Base-by-base conservation (phyloP, 2,888 invertebrate genomes). In the Acanthococcus lagerstroemiae region DNA sequence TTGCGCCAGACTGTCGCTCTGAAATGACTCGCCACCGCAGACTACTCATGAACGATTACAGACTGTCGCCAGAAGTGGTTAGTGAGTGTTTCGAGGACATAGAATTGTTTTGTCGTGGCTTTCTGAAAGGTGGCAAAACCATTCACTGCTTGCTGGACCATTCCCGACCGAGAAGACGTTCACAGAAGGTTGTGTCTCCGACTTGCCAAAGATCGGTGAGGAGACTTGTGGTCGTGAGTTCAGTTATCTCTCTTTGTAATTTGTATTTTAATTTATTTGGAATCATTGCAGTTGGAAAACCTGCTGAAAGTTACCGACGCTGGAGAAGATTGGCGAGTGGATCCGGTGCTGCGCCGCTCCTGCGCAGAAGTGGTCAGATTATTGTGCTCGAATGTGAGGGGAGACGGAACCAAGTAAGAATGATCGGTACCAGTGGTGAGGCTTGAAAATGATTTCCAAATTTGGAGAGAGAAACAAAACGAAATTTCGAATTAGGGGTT, bases 101-200 rank as follows among this genome's bases (percentile, higher is more conserved):
- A 71, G 79, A 82, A 19, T 80, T 79, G 65, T 85, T 84, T 71
- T 95, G 94, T 76, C 81, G 82, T 70, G 83, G 84, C 19, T 79
- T 86, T 69, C 88, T 89, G 75, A 80, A 84, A 65, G 91, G 90
- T 3, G 93, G 91, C 0, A 86, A 87, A 74, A 95, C 95, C 0
- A 87, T 99, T 70, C 96, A 97, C 75, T 99, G 97, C 75, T 79
- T 99, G 50, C 91, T 97, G 91, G 88, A 89, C 46, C 86, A 90
- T 76, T 61, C 61, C 12, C 50, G 52, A 15, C 61, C 52, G 2
- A 50, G 30, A 61, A 24, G 52, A 61, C 50, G 50, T 37, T 30
- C 19, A 22, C 50, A 61, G 21, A 61, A 19, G n/a, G 19, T 61
- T 4, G 61, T 61, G 1, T 61, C 85, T 37, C 75, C 82, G 19